Conservation (phyloP, 2,888 invertebrate species). For the Trachelus stipa region DNA sequence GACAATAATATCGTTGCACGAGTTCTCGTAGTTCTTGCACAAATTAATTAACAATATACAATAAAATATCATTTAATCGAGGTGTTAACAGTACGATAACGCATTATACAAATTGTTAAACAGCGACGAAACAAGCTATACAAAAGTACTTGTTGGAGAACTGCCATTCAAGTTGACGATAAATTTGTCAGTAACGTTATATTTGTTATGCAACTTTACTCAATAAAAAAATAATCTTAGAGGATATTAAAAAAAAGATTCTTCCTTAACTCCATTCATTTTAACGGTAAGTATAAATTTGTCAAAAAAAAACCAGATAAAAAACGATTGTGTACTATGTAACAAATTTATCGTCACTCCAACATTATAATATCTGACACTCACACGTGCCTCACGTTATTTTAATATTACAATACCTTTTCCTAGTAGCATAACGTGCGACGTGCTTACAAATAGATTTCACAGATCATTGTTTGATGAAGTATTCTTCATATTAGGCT, state of each 20-base stretch:
- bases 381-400: neutral
- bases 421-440: neutral
- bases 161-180: neutral
- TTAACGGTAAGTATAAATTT: neutral
- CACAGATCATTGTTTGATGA: neutral
- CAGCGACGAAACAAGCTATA: constrained; percentile 6
- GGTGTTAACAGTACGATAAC: constrained; percentile 3
- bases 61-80: constrained; percentile 3
- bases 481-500: neutral
- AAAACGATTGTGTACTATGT: neutral
- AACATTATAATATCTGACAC: neutral
- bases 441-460: neutral
- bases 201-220: neutral
- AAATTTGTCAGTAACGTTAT: neutral
- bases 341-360: neutral
- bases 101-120: constrained; percentile 11
- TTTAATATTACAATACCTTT: neutral
- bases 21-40: neutral
- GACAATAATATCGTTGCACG: neutral
- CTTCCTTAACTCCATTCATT: neutral
- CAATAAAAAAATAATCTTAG: neutral
- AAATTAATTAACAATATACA: constrained; percentile 5
- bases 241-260: neutral
- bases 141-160: constrained; percentile 3
- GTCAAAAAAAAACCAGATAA: neutral